These are phyloP conservation scores for Diadromus collaris DNA, from an alignment of 2,888 invertebrate species.

Conservation along the genomic window DNA sequence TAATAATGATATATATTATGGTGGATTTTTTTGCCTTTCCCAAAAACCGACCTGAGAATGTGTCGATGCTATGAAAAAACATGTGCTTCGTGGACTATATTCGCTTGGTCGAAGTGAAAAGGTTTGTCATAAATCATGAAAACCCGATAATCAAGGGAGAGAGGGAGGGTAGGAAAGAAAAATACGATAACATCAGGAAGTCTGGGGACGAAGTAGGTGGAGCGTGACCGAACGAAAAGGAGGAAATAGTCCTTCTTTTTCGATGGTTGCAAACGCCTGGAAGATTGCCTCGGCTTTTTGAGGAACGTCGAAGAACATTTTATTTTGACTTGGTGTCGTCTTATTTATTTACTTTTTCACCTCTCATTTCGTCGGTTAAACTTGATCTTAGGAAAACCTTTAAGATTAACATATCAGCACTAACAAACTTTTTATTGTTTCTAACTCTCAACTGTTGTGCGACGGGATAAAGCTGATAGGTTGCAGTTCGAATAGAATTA, in stretches of 20 bases:
- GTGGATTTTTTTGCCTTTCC: background rate
- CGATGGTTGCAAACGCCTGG: conserved; percentile 3
- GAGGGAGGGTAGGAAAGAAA: background rate
- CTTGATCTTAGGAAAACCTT: background rate
- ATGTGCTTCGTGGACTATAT: conserved; percentile 63
- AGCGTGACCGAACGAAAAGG: conserved; percentile 2
- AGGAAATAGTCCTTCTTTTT: background rate
- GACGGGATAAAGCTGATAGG: background rate
- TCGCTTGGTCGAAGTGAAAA: conserved; percentile 64
- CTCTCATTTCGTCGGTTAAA: background rate
- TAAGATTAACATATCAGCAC: background rate
- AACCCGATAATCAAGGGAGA: conserved; percentile 2
- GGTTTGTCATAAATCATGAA: conserved; percentile 55
- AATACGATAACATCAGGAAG: conserved; percentile 1
- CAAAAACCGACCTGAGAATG: background rate
- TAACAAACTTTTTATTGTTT: background rate
- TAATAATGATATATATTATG: background rate
- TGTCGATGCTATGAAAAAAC: conserved; percentile 56
- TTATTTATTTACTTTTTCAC: conserved; percentile 10
- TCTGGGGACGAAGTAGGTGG: conserved; percentile 19
- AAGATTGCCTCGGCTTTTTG: conserved; percentile 18
- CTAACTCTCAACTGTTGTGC: background rate
- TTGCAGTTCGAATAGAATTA: background rate
- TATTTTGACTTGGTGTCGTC: background rate
- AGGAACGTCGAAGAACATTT: background rate